Base-by-base conservation (phyloP, 2,113 vertebrate genomes). In the Bos indicus region DNA sequence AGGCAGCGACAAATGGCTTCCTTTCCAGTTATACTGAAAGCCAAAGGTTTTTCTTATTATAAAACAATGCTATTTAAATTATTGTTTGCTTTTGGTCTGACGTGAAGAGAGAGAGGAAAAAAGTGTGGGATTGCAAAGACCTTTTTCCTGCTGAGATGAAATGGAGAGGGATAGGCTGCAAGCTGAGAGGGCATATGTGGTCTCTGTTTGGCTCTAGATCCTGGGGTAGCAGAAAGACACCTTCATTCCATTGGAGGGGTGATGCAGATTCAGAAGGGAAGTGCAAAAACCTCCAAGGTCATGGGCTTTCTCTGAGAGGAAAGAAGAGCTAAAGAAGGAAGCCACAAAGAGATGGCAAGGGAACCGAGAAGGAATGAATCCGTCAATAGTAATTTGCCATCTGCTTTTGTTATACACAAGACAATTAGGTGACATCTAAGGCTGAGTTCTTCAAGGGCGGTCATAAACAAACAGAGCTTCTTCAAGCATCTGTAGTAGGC, bases 141-240 rank as follows among this genome's bases (percentile, higher is more conserved):
- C 93, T 85, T 87, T 77, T 64, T 91, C 98, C 95, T 86, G 81
- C 96, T 28, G 96, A 94, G 96, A 97, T 92, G 87, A 97, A 97
- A 77, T 7, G 25, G 52, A 40, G 93, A 77, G 92, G 90, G 83
- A 11, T 16, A 57, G 84, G 78, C 83, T 2, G 3, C 96, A 46
- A 93, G 80, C 97, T 85, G 98, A 48, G 97, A 94, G 95, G 93
- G 83, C 95, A 94, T 97, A 97, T 97, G 98, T 96, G 94, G 82
- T 67, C 91, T 90, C 74, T 36, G 57, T 40, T 40, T 84, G 88
- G 90, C 54, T 48, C 28, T 43, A 64, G 81, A 80, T 91, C 96
- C 95, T 28, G 36, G 89, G 71, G 83, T 40, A 46, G 80, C 78
- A 80, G 97, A 93, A 88, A 95, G 96, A 88, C 93, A 97, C 97